Evolutionary conservation across 2,797 vertebrate species (phyloP), one percentile per base, ranked within the genome.

Genomic region (Mormyrops attenuatus): DNA sequence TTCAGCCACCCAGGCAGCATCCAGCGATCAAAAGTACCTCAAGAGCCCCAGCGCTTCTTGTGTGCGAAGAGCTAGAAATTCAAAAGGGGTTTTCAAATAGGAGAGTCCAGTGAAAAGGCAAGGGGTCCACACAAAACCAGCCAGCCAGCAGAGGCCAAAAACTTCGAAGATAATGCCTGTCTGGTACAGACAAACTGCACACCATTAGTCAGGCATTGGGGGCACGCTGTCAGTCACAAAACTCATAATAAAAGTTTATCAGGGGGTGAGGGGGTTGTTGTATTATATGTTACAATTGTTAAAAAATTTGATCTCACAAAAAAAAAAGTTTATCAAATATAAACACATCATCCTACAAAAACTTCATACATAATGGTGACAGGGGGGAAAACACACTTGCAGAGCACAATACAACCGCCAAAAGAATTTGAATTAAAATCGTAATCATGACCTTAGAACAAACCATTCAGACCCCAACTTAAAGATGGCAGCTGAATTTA

Each of bases 1-100:
- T 34, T 57, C 85, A 87, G 85, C 85, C 85, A 87, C 85, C 85
- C 52, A 87, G 52, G 85, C 30, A 30, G 85, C 34, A n/a, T 41
- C 17, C 30, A 60, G 52, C 26, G 11, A 87, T 57, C 85, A 57
- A n/a, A 87, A 87, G 26, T n/a, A 17, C 85, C 22, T 34, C 26
- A 87, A 87, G n/a, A 44, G 13, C 15, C 50, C 15, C 38, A 41
- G 26, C 0, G 49, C 53, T 34, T 80, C 73, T 80, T n/a, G 38
- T 15, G 53, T 11, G 34, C 20, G 53, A 44, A 7, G 53, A 13
- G 53, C 53, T 60, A 87, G 85, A 53, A 60, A 87, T 57, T 87
- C 53, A 60, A 87, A 85, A 85, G 82, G 13, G 41, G 8, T 52
- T 85, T 52, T 49, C 41, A 26, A 50, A 49, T 9, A 49, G 44